These are phyloP conservation scores for Nemotelus pantherinus DNA, from an alignment of 2,888 invertebrate genomes.

Conservation along the genomic window DNA sequence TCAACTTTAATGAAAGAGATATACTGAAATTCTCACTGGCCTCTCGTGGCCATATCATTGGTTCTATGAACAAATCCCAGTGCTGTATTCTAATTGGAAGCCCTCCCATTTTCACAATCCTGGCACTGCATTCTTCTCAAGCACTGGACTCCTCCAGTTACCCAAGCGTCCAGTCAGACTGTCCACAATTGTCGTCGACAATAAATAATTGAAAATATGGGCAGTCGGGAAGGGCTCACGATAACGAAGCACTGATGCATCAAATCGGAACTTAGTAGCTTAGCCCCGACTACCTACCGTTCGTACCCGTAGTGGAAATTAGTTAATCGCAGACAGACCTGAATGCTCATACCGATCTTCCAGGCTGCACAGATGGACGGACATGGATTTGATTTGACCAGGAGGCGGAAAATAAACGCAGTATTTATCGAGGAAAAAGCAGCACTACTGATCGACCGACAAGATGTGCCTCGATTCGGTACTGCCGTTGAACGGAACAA, in stretches of 20 bases:
- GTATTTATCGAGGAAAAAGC: conserved; percentile 16
- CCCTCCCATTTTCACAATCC: conserved; percentile 4
- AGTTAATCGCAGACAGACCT: conserved; percentile 36
- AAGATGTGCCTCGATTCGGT: conserved; percentile 33
- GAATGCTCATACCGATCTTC: conserved; percentile 3
- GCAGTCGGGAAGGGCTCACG: conserved; percentile 13
- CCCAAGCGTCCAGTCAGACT: not conserved
- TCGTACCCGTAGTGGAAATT: conserved; percentile 17
- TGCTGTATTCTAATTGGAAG: conserved; percentile 36
- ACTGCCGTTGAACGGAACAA: not conserved
- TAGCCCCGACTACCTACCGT: not conserved
- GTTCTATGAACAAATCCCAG: conserved; percentile 2
- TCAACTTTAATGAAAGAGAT: too few species aligned
- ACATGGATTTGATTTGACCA: not conserved
- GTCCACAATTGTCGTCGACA: conserved; percentile 29
- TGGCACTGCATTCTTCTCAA: not conserved
- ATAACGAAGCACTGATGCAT: conserved; percentile 34
- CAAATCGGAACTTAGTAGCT: conserved; percentile 23
- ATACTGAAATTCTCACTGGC: not conserved
- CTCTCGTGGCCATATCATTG: conserved; percentile 5
- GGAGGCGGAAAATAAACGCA: conserved; percentile 14
- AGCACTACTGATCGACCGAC: conserved; percentile 11
- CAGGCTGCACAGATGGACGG: conserved; percentile 13
- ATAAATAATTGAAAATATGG: conserved; percentile 41
- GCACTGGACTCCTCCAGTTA: not conserved